These are phyloP conservation scores for Apostichopus parvimensis DNA, from an alignment of 35 echinoderm and acorn worm genomes.

Conservation along the genomic window DNA sequence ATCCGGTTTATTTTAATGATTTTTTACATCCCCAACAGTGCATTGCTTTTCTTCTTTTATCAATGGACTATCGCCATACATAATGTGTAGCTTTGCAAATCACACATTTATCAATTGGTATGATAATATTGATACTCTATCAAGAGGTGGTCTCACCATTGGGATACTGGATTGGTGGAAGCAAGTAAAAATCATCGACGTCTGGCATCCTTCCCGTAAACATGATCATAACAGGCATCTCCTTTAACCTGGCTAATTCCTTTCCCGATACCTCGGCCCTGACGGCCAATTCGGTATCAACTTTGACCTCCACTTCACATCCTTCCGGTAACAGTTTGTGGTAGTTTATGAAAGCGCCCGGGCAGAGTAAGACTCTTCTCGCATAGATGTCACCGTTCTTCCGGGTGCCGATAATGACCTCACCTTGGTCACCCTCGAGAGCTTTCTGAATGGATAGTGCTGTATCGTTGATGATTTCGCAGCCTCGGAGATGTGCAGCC, in stretches of 20 bases:
- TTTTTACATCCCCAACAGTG: neutral
- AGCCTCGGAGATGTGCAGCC: slow-evolving; percentile 61
- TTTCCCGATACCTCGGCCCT: slow-evolving; percentile 63
- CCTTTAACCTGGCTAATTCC: slow-evolving; percentile 43
- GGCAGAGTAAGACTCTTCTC: slow-evolving; percentile 66
- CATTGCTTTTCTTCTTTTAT: neutral
- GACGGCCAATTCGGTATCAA: slow-evolving; percentile 44
- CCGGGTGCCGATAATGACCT: slow-evolving; percentile 11
- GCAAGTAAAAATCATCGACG: slow-evolving; percentile 62
- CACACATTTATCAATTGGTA: too few relatives aligned
- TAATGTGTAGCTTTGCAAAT: too few relatives aligned
- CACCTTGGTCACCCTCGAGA: neutral
- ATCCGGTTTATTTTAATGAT: too few relatives aligned
- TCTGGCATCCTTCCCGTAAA: slow-evolving; percentile 15
- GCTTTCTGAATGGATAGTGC: neutral
- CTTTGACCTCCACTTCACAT: slow-evolving; percentile 44
- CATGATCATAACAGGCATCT: slow-evolving; percentile 71
- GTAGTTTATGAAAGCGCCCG: slow-evolving; percentile 80
- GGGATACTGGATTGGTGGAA: slow-evolving; percentile 88
- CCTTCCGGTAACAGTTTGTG: slow-evolving; percentile 55
- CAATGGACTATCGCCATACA: too few relatives aligned
- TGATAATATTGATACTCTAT: too few relatives aligned
- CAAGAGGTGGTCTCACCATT: slow-evolving; percentile 62
- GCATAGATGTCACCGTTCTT: slow-evolving; percentile 42
- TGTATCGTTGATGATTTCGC: slow-evolving; percentile 69